Evolutionary conservation across 1,140 invertebrate species (phyloP).

Genomic region (Cheumatopsyche charites): DNA sequence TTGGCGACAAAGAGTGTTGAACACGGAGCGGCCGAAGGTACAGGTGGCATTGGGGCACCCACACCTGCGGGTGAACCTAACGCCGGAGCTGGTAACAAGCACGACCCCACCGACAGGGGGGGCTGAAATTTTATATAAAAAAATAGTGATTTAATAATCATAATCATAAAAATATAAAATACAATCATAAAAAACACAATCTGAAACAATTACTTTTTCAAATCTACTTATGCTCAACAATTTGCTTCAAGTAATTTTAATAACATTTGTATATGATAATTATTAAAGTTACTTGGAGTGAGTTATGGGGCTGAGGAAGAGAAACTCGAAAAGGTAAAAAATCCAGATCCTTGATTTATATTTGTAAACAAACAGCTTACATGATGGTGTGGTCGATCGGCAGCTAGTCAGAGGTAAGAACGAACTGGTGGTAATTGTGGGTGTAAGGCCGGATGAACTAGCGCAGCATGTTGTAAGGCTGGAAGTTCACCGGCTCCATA

Average conservation of each 20-base stretch:
- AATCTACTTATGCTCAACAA: neutral
- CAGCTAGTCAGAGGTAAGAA: slow-evolving; percentile 96
- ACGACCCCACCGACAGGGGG: slow-evolving; percentile 79
- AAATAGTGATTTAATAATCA: neutral
- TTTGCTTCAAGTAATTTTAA: too few relatives aligned
- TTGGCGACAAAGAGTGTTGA: slow-evolving; percentile 98
- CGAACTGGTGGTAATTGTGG: slow-evolving; percentile 94
- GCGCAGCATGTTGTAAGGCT: slow-evolving; percentile 82
- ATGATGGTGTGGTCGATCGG: slow-evolving; percentile 74
- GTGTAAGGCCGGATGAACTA: slow-evolving; percentile 94
- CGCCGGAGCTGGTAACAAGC: slow-evolving; percentile 78
- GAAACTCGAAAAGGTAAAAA: too few relatives aligned
- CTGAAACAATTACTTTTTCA: neutral
- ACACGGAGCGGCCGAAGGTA: slow-evolving; percentile 87
- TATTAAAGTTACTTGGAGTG: too few relatives aligned
- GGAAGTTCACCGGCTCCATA: slow-evolving; percentile 83
- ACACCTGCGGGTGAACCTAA: slow-evolving; percentile 87
- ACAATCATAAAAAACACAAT: neutral
- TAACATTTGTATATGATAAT: too few relatives aligned
- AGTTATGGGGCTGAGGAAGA: too few relatives aligned
- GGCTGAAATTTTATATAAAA: slow-evolving; percentile 63
- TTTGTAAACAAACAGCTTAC: slow-evolving; percentile 50
- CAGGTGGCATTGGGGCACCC: slow-evolving; percentile 71
- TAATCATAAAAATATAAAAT: neutral
- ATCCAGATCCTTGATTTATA: neutral